Percentiles rank a stretch among this genome's conserved stretches.
These are phyloP conservation scores for Drosophila pseudoobscura DNA, from an alignment of 1,140 invertebrate genomes.

Conservation along the genomic window DNA sequence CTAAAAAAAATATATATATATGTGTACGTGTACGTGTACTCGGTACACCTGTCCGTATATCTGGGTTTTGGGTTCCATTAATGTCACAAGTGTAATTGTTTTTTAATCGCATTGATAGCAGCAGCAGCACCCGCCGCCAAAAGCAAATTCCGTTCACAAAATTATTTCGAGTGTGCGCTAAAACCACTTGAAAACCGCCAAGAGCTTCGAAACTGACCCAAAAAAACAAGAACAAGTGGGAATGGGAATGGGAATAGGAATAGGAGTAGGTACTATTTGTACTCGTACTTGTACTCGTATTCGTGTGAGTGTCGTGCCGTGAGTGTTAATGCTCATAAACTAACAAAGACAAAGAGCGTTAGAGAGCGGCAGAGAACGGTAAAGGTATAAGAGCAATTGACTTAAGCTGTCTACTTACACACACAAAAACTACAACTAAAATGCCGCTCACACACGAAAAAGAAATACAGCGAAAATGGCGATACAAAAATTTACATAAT, in stretches of 20 bases:
- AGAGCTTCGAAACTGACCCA: slow-evolving; percentile 71
- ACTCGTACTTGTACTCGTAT: too few species aligned
- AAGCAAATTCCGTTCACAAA: slow-evolving; percentile 51
- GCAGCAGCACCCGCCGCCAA: slow-evolving; percentile 8
- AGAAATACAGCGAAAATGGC: slow-evolving; percentile 26
- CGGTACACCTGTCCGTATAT: not conserved
- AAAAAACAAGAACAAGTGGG: slow-evolving; percentile 57
- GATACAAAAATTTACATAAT: slow-evolving; percentile 52
- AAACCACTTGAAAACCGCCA: slow-evolving; percentile 64
- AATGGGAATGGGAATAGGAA: slow-evolving; percentile 2
- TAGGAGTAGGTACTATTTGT: too few species aligned
- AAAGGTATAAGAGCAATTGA: slow-evolving; percentile 21
- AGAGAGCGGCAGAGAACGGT: not conserved
- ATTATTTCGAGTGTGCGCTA: slow-evolving; percentile 71
- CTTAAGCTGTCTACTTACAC: slow-evolving; percentile 30
- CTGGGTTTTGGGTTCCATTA: slow-evolving; percentile 49
- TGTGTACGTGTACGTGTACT: not conserved
- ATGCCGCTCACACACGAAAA: slow-evolving; percentile 8
- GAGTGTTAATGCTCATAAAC: slow-evolving; percentile 41
- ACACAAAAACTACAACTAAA: slow-evolving; percentile 18
- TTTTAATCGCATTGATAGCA: slow-evolving; percentile 79
- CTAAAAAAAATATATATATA: slow-evolving; percentile 17
- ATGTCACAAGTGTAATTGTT: slow-evolving; percentile 79
- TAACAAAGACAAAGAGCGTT: slow-evolving; percentile 34
- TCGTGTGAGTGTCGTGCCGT: slow-evolving; percentile 11